These are phyloP conservation scores for Illadopsis cleaveri DNA, from an alignment of 2,113 vertebrate species.

Conservation along the genomic window DNA sequence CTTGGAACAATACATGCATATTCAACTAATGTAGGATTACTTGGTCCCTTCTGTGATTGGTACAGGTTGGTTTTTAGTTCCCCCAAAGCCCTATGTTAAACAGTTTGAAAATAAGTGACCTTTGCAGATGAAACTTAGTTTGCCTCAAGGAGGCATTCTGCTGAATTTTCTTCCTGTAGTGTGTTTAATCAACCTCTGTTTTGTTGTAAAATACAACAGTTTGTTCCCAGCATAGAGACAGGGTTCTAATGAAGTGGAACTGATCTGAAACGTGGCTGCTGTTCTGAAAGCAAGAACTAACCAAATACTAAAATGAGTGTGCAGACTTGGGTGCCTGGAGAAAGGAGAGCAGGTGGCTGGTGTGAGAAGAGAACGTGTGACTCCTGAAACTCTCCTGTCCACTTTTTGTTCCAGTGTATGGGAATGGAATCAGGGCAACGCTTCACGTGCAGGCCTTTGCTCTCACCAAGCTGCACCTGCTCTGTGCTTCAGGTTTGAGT, in stretches of 20 bases:
- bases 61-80: neutral
- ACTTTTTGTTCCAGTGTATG: neutral
- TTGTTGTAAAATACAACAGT: neutral
- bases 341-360: neutral
- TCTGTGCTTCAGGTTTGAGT: neutral
- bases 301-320: neutral
- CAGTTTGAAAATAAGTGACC: neutral
- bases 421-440: neutral
- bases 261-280: neutral
- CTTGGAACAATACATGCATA: fast-evolving
- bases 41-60: neutral
- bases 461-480: neutral
- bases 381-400: neutral
- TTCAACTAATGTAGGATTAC: neutral
- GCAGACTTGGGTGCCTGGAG: neutral
- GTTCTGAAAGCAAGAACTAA: neutral
- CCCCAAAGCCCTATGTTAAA: neutral
- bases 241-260: neutral
- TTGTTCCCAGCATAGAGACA: neutral
- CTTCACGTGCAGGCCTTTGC: neutral
- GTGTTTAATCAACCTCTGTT: neutral
- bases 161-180: neutral
- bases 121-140: neutral
- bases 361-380: neutral
- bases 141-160: neutral